Evolutionary conservation across 2,888 invertebrate genomes (phyloP), one percentile per base, ranked within the genome.

Genomic region (Orgyia antiqua): DNA sequence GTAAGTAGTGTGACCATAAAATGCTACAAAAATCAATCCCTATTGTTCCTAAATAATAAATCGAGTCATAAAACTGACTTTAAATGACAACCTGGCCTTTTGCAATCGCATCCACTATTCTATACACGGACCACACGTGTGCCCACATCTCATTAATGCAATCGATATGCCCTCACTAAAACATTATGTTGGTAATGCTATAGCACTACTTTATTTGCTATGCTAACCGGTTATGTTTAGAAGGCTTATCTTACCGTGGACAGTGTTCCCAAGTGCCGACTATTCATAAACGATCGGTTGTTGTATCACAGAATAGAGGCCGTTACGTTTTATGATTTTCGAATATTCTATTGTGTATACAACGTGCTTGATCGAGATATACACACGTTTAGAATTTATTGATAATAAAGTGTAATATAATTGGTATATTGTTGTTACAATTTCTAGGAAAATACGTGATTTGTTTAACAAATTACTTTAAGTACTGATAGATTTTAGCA

Each of bases 121-220:
- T 42, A 55, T 63, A 68, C 68, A 62, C 68, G 66, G 83, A 78
- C 84, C 84, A 77, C 83, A 82, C 83, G 74, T 70, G 74, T 58
- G 71, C 73, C 73, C 73, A 68, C 77, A 84, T 84, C 77, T 71
- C 74, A 84, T 86, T 86, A 84, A 86, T 82, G 83, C 84, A 72
- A 74, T 74, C 70, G 76, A 78, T 79, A 77, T 73, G 70, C 69
- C 75, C 67, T 75, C 69, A 70, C 68, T 68, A 61, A 72, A 76
- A 73, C 77, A 75, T 80, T 71, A 76, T 68, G 72, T 68, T 66
- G 58, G 68, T 55, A 66, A 70, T 64, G 59, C 68, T 66, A 24
- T 4, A 62, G 46, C 52, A 62, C 63, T 69, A 65, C 68, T 72
- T 74, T 77, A 76, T 73, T n/a, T 67, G 68, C 63, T 49, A 37